These are phyloP conservation scores for Macrotrachela quadricornifera DNA, from an alignment of 1,140 invertebrate genomes.

Conservation along the genomic window DNA sequence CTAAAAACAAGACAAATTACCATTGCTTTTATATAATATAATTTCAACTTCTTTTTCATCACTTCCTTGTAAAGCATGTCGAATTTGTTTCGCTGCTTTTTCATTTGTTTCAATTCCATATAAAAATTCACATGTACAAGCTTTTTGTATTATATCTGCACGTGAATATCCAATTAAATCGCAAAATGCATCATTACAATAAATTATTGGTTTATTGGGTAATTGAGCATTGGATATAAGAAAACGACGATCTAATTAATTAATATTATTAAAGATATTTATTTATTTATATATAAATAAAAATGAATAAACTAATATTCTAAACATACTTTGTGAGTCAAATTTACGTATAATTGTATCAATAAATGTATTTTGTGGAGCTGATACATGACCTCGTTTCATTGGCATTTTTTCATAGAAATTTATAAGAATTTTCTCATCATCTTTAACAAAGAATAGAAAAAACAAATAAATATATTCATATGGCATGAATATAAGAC, in stretches of 20 bases:
- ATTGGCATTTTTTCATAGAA: constrained; percentile 42
- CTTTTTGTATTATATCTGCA: constrained; percentile 53
- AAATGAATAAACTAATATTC: no score
- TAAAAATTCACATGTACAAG: constrained; percentile 52
- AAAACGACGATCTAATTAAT: constrained; percentile 53
- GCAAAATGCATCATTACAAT: constrained; percentile 65
- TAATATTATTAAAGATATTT: not conserved
- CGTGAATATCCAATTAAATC: constrained; percentile 48
- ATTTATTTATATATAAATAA: no score
- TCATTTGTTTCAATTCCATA: constrained; percentile 55
- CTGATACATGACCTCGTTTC: constrained; percentile 48
- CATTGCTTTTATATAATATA: constrained; percentile 60
- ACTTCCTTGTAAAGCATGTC: constrained; percentile 45
- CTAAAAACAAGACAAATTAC: no score
- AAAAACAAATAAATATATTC: no score
- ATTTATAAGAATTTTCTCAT: not conserved
- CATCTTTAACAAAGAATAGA: no score
- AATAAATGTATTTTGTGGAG: constrained; percentile 56
- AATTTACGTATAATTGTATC: constrained; percentile 64
- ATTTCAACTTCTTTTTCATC: constrained; percentile 60
- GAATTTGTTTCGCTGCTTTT: constrained; percentile 43
- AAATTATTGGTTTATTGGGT: constrained; percentile 55
- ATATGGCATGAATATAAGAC: no score
- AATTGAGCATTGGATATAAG: constrained; percentile 58
- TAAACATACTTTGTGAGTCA: constrained; percentile 58